A percentile compares a stretch with the other conserved stretches of the same genome.
phyloP scores from a whole-genome alignment of 2,113 vertebrate species.

The Myodes glareolus region DNA sequence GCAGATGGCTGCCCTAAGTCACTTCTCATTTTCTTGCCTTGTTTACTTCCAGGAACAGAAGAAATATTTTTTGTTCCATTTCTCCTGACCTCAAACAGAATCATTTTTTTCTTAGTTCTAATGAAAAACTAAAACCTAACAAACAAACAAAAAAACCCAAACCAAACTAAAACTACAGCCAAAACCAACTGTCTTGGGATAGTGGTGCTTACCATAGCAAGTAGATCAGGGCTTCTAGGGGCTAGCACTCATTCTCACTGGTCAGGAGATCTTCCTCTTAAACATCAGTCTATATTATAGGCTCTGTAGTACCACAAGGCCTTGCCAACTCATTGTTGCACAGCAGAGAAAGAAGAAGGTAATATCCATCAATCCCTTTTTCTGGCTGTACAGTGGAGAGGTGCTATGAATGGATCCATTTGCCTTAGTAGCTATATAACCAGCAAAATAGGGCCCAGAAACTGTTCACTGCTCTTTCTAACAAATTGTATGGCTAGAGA shows the following conservation, averaged over 20 bases:
- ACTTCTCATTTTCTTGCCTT: slow-evolving; percentile 36
- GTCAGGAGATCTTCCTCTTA: slow-evolving; percentile 2
- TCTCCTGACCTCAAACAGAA: slow-evolving; percentile 8
- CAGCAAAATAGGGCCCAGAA: not conserved
- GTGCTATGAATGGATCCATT: not conserved
- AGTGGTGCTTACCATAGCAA: not conserved
- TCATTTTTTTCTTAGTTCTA: slow-evolving; percentile 18
- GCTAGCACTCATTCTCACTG: not conserved
- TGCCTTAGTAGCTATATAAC: not conserved
- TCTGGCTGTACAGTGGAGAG: not conserved
- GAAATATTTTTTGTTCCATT: not conserved
- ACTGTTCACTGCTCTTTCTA: slow-evolving; percentile 9
- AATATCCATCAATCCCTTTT: slow-evolving; percentile 21
- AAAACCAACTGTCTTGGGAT: not conserved
- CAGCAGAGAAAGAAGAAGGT: not conserved
- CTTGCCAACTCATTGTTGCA: not conserved
- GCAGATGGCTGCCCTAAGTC: not conserved
- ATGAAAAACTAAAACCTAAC: slow-evolving; percentile 20
- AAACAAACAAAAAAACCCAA: not conserved
- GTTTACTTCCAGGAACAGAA: slow-evolving; percentile 28
- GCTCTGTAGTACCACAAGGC: not conserved
- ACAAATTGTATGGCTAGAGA: not conserved
- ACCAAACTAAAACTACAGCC: not conserved
- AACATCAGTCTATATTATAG: not conserved
- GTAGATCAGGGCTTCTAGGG: slow-evolving; percentile 16